These are phyloP conservation scores for Lampris incognitus DNA, from an alignment of 2,113 vertebrate species.

Conservation along the genomic window DNA sequence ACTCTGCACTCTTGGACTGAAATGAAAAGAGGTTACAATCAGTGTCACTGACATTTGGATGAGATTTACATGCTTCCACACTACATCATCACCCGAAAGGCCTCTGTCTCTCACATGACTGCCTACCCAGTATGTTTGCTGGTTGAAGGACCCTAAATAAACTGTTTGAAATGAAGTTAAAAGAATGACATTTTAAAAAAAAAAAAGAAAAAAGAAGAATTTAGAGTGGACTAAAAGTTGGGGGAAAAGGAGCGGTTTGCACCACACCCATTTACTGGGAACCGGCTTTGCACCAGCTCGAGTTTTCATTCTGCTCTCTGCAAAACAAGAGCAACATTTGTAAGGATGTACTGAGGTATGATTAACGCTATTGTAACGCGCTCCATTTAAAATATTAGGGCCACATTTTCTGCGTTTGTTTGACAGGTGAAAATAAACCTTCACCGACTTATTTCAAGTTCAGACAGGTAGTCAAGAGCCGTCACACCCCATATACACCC, in stretches of 20 bases:
- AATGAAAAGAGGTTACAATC: slow-evolving; percentile 34
- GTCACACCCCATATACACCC: not conserved
- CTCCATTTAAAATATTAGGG: slow-evolving; percentile 33
- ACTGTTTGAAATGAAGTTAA: slow-evolving; percentile 16
- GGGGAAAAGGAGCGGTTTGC: slow-evolving; percentile 22
- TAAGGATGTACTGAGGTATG: slow-evolving; percentile 31
- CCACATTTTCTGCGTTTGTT: slow-evolving; percentile 18
- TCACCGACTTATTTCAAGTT: slow-evolving; percentile 37
- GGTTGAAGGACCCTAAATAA: slow-evolving; percentile 1
- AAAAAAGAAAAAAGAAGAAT: slow-evolving; percentile 19
- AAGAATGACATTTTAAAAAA: slow-evolving; percentile 25
- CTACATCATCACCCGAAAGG: slow-evolving; percentile 22
- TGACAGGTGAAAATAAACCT: slow-evolving; percentile 29
- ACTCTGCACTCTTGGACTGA: slow-evolving; percentile 2
- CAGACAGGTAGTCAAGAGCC: slow-evolving; percentile 46
- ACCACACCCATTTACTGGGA: slow-evolving; percentile 39
- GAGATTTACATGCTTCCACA: slow-evolving; percentile 13
- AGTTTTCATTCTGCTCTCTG: slow-evolving; percentile 47
- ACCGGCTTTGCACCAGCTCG: slow-evolving; percentile 39
- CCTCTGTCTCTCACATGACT: slow-evolving; percentile 23
- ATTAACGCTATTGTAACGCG: slow-evolving; percentile 37
- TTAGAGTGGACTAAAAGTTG: not conserved
- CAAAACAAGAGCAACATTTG: slow-evolving; percentile 36
- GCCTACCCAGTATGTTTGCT: slow-evolving; percentile 22
- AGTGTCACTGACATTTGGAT: slow-evolving; percentile 26